A percentile compares a stretch with the other conserved stretches of the same genome.
These are phyloP conservation scores for Siniperca undulata DNA, from an alignment of 2,797 vertebrate genomes.

Conservation along the genomic window DNA sequence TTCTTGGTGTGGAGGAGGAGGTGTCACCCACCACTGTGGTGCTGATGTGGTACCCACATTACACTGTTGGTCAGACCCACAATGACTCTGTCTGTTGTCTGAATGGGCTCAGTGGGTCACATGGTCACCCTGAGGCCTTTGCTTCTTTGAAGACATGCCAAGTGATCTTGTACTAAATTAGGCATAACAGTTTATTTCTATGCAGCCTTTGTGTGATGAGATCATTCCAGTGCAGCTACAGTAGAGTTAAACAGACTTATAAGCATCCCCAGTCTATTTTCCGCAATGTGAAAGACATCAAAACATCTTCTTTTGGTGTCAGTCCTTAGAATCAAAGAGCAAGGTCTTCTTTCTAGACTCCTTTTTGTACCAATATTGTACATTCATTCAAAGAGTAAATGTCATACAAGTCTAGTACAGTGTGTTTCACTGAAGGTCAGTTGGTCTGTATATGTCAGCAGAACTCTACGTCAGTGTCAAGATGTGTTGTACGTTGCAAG, in stretches of 20 bases:
- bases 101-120: conserved; percentile 48
- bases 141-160: conserved; percentile 52
- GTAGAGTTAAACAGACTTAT: not conserved
- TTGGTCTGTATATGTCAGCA: conserved; percentile 15
- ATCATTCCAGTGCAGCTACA: not conserved
- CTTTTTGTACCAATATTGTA: not conserved
- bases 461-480: not conserved
- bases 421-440: conserved; percentile 14
- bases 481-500: not conserved
- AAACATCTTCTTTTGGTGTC: not conserved
- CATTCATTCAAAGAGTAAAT: not conserved
- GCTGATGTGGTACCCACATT: conserved; percentile 35
- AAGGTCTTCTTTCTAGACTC: not conserved
- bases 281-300: not conserved
- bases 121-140: conserved; percentile 53
- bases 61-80: conserved; percentile 54
- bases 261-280: not conserved
- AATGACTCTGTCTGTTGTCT: conserved; percentile 69
- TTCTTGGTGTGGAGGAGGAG: conserved; percentile 55
- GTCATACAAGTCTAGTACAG: not conserved
- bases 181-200: conserved; percentile 37
- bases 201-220: conserved; percentile 33
- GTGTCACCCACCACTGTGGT: conserved; percentile 52
- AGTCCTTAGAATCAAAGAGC: not conserved
- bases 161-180: conserved; percentile 59